Evolutionary conservation across 1,140 invertebrate genomes (phyloP), one percentile per base, ranked within the genome.

Genomic region (Anthonomus grandis): DNA sequence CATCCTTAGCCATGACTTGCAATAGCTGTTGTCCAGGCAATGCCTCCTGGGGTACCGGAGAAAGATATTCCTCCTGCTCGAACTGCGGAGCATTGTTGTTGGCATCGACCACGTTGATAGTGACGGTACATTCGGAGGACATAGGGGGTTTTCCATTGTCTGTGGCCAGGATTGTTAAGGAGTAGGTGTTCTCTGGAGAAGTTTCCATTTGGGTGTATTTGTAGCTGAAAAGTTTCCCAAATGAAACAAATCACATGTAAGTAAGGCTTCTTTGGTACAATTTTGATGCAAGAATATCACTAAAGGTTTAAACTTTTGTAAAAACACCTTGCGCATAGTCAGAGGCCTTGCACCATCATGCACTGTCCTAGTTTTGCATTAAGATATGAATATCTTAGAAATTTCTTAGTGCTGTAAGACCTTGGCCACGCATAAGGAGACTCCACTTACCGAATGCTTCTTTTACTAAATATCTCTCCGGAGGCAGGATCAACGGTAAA

Each of bases 101-200:
- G 0, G 90, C 88, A 72, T 94, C 89, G 0, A 95, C 88, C 0
- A 96, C 85, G 68, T 89, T 93, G n/a, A 96, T 84, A 18, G 84
- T 85, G 0, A 95, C 86, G 8, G 88, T 74, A 64, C 86, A 86
- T 76, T 90, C 86, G 2, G 89, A 89, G 9, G 89, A 90, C 79
- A 94, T 82, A 0, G 92, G 91, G 13, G 94, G 94, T 69, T 93
- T 94, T 0, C 95, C 95, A 69, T 93, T 92, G 70, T 96, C 93
- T 0, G 86, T 92, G 0, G 93, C 94, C 0, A 95, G 72, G 0
- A 97, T 83, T 0, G 86, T 87, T 8, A 97, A 74, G 1, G 86
- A 81, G 64, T 95, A 93, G 49, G 86, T 81, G 74, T 97, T 97
- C 71, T 95, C 91, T 0, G 91, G 90, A 0, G 90, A 93, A 1